phyloP scores from a whole-genome alignment of 1,140 invertebrate genomes.

The Panagrolaimus sp. region DNA sequence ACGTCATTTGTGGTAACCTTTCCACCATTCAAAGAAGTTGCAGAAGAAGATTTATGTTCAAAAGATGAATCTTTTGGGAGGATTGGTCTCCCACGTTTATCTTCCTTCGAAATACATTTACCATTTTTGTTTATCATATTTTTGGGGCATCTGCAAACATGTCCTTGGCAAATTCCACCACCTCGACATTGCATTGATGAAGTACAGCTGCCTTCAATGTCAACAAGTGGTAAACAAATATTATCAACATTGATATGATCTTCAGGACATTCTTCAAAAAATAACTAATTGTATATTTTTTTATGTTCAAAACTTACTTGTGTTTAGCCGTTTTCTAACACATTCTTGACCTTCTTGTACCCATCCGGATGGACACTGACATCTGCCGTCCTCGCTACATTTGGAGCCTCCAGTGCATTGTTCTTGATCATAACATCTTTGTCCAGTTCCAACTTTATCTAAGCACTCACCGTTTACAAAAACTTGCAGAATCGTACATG shows the following conservation, averaged over 20 bases:
- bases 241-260: background rate
- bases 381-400: constrained; percentile 35
- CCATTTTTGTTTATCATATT: constrained; percentile 21
- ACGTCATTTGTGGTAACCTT: constrained; percentile 24
- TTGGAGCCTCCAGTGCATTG: constrained; percentile 51
- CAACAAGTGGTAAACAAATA: constrained; percentile 44
- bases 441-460: constrained; percentile 36
- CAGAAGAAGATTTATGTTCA: too few relatives aligned
- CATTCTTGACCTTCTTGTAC: constrained; percentile 37
- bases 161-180: constrained; percentile 21
- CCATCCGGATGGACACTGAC: constrained; percentile 47
- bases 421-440: constrained; percentile 37
- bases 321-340: background rate
- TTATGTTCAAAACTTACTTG: background rate
- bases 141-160: constrained; percentile 36
- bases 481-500: constrained; percentile 34
- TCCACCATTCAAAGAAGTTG: constrained; percentile 11
- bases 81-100: background rate
- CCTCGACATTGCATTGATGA: constrained; percentile 28
- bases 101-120: constrained; percentile 12
- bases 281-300: too few relatives aligned
- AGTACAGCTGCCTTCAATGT: constrained; percentile 43
- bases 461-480: constrained; percentile 33
- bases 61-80: too few relatives aligned
- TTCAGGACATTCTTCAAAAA: constrained; percentile 5